Base-by-base conservation (phyloP, 2,888 invertebrate genomes). In the Elysia crispata region DNA sequence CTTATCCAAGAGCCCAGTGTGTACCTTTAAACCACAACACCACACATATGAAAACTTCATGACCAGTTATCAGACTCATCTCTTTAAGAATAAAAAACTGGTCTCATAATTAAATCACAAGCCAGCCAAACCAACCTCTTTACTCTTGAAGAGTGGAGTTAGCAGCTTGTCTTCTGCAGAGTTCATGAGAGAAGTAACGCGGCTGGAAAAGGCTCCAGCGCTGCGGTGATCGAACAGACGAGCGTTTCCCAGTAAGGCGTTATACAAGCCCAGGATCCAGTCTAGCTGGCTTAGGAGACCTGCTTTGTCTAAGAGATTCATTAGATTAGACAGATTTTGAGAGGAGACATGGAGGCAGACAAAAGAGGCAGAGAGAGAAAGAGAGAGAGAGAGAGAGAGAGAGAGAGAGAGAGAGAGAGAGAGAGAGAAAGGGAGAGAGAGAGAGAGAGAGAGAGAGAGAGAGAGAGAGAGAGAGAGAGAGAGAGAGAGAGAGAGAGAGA, bases 401-500 rank as follows among this genome's bases (percentile, higher is more conserved):
- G 41, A 41, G 41, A 41, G 41, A 41, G 41, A 13, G 60, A 67
- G 25, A 60, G 60, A 60, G 60, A 60, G 60, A 60, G 60, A 60
- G 60, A 60, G 60, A 60, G 60, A 60, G 60, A 60, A 15, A 60
- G 60, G 15, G 60, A 60, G 60, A 60, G 60, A 60, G n/a, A 60
- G 60, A 60, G 60, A 60, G 60, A 60, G 60, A 60, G 60, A 60
- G 60, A 60, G n/a, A 60, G 60, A 41, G 41, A 41, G 5, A 41
- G 41, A 41, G 5, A 41, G 41, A 41, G 3, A 11, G 41, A 41
- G 11, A 60, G 60, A 60, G 15, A 60, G 60, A 60, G 60, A 60
- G 60, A 60, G 60, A 72, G 23, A 72, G 72, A 72, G 72, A 72
- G 72, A 72, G 72, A 72, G 72, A 72, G 49, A 72, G 72, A 72